These are phyloP conservation scores for Saimiri boliviensis DNA, from an alignment of 2,113 vertebrate genomes.

Conservation along the genomic window DNA sequence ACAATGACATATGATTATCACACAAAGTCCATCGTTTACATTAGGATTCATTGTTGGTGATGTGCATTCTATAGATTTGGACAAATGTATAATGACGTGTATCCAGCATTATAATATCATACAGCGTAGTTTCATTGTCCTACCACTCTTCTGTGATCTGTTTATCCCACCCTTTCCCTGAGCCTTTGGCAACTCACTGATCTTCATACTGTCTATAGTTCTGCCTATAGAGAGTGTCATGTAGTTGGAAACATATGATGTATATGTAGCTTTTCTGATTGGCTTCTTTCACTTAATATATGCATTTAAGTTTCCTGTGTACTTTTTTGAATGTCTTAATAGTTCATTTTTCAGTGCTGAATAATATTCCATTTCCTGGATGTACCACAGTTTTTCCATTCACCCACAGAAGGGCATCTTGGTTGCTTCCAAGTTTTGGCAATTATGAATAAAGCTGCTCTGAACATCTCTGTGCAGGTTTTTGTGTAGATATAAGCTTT, in stretches of 20 bases:
- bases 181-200: neutral
- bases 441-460: neutral
- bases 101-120: neutral
- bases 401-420: neutral
- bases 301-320: neutral
- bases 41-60: neutral
- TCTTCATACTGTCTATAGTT: neutral
- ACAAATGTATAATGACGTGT: neutral
- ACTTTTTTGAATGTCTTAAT: neutral
- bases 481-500: neutral
- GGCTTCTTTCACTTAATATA: neutral
- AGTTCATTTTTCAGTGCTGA: neutral
- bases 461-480: neutral
- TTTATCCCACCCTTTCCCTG: neutral
- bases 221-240: neutral
- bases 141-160: neutral
- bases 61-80: neutral
- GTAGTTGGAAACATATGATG: neutral
- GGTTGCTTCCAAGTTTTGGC: conserved; percentile 7
- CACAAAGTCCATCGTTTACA: neutral
- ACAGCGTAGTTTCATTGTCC: neutral
- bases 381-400: neutral
- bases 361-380: neutral
- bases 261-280: neutral
- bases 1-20: neutral